Evolutionary conservation across 2,888 invertebrate genomes (phyloP).

Genomic region (Scaptodrosophila latifasciaeformis): DNA sequence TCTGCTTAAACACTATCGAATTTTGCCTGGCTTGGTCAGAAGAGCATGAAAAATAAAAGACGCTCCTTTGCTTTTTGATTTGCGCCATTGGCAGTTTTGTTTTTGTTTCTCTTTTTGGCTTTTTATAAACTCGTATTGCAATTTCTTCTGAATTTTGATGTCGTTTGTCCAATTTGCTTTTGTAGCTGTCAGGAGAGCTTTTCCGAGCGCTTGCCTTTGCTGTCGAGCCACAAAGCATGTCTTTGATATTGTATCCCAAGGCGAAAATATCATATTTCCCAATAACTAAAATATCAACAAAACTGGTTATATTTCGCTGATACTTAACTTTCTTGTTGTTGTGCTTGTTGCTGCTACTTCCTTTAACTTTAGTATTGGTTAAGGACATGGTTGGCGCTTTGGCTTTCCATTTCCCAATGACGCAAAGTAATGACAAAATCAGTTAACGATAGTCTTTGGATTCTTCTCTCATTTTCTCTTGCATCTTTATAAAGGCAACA

Average conservation of each 20-base stretch:
- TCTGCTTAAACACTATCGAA: too few species aligned
- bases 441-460: conserved; percentile 44
- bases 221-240: conserved; percentile 52
- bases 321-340: conserved; percentile 28
- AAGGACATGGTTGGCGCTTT: conserved; percentile 29
- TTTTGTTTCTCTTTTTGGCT: conserved; percentile 9
- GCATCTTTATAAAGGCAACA: conserved; percentile 25
- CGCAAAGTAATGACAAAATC: conserved; percentile 57
- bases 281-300: conserved; percentile 32
- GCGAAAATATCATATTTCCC: conserved; percentile 63
- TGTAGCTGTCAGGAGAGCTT: conserved; percentile 56
- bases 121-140: too few species aligned
- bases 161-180: conserved; percentile 56
- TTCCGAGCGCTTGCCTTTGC: conserved; percentile 37
- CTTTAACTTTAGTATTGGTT: conserved; percentile 13
- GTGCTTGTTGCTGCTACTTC: conserved; percentile 6
- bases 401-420: conserved; percentile 15
- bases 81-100: conserved; percentile 26
- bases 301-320: conserved; percentile 11
- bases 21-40: conserved; percentile 15
- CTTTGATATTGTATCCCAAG: conserved; percentile 66
- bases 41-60: conserved; percentile 19
- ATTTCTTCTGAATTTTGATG: conserved; percentile 7
- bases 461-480: conserved; percentile 9
- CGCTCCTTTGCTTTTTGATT: conserved; percentile 28